Conservation (phyloP, 2,113 vertebrate species). For the Gavia stellata region DNA sequence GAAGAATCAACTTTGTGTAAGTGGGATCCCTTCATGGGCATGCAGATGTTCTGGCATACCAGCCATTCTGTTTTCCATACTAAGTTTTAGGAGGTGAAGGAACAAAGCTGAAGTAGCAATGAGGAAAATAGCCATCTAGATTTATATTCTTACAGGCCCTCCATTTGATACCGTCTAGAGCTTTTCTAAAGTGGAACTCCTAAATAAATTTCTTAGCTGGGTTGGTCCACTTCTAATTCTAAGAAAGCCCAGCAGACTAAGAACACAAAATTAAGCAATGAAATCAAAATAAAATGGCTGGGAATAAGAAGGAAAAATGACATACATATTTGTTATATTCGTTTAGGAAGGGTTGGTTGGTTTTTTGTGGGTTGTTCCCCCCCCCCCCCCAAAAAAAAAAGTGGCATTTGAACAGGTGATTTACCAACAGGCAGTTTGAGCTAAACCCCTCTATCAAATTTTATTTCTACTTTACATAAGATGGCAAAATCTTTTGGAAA, state of each 20-base stretch:
- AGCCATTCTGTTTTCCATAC: background rate
- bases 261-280: background rate
- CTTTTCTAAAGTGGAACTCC: background rate
- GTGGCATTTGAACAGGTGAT: background rate
- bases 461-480: background rate
- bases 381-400: no score
- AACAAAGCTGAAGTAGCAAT: background rate
- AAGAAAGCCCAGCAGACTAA: background rate
- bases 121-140: background rate
- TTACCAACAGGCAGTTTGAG: background rate
- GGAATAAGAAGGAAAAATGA: background rate
- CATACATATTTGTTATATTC: background rate
- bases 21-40: background rate
- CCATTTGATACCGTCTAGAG: background rate
- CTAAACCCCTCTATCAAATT: background rate
- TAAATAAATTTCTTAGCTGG: background rate
- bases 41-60: background rate
- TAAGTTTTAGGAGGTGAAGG: background rate
- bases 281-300: background rate
- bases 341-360: no score
- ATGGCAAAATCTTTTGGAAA: background rate
- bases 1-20: background rate
- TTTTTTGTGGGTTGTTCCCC: no score
- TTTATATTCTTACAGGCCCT: background rate
- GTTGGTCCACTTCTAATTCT: background rate